These are phyloP conservation scores for Hippocampus zosterae DNA, from an alignment of 2,113 vertebrate genomes.

Conservation along the genomic window DNA sequence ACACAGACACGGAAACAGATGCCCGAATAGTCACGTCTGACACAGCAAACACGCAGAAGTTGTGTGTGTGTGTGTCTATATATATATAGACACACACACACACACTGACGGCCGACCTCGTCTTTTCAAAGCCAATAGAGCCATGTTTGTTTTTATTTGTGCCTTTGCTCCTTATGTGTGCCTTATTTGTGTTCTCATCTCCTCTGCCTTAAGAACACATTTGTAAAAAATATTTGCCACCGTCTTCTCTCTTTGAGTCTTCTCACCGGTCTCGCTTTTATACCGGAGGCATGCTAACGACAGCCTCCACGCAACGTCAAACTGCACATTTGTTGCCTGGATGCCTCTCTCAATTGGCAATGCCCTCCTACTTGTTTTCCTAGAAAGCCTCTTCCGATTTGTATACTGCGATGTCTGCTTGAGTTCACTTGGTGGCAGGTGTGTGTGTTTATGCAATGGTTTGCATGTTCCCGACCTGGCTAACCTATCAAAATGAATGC, in stretches of 20 bases:
- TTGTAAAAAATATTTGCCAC: conserved; percentile 1
- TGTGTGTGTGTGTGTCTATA: neutral
- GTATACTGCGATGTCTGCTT: neutral
- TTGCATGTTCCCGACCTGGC: conserved; percentile 26
- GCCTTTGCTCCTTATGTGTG: too few species aligned
- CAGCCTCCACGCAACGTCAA: neutral
- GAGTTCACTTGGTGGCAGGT: neutral
- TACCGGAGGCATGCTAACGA: conserved; percentile 4
- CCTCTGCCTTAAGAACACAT: neutral
- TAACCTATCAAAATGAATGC: conserved; percentile 67
- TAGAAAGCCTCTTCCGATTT: neutral
- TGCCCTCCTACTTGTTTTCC: neutral
- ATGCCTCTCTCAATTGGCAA: neutral
- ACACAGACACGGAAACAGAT: neutral
- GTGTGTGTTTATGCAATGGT: conserved; percentile 4
- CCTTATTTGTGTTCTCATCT: neutral
- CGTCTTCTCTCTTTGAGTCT: conserved; percentile 5
- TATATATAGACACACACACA: neutral
- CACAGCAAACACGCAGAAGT: neutral
- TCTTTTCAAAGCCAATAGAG: neutral
- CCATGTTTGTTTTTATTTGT: neutral
- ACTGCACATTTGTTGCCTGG: conserved; percentile 7
- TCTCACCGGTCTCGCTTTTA: conserved; percentile 9
- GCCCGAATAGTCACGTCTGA: neutral
- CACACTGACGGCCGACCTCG: conserved; percentile 11